Base-by-base conservation (phyloP, 1,140 invertebrate species). In the Diorhabda carinulata region DNA sequence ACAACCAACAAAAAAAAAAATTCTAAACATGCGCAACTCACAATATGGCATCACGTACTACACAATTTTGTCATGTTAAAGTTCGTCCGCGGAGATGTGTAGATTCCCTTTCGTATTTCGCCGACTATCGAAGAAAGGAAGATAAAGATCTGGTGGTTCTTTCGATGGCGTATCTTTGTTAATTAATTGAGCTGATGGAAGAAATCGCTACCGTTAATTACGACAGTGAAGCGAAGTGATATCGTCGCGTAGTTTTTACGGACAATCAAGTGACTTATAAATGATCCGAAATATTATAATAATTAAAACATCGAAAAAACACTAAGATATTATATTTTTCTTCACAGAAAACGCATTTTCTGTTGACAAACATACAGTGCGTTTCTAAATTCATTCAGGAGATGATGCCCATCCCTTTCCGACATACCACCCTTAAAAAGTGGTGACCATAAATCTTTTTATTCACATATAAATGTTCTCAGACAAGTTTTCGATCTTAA, bases 41-140 rank as follows among this genome's bases (percentile, higher is more conserved):
- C 47, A 52, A 52, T 52, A 52, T 52, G 47, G 47, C 47, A 52
- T 52, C 47, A 52, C 47, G 47, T 52, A 52, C 47, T 52, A 52
- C 47, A 52, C 47, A 52, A 52, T 52, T 52, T 52, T 52, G 47
- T 52, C 47, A 52, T 52, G 47, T n/a, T 52, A 52, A 52, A 52
- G 47, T 52, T 52, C n/a, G 47, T 52, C 47, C 47, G n/a, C 47
- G n/a, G 47, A 52, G 47, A 52, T 52, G n/a, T 52, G 6, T 6
- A 52, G 47, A 52, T 25, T 25, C 47, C 47, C 47, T 52, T 52
- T 52, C 47, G 47, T 6, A 52, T 52, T 52, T 52, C 47, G 47
- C 47, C 47, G 47, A 52, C 47, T 52, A 52, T 52, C 47, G 47
- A 52, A 52, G 47, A 52, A n/a, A 4, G n/a, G 47, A 52, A 52